phyloP scores from a whole-genome alignment of 2,797 vertebrate species.

The Acridotheres tristis region DNA sequence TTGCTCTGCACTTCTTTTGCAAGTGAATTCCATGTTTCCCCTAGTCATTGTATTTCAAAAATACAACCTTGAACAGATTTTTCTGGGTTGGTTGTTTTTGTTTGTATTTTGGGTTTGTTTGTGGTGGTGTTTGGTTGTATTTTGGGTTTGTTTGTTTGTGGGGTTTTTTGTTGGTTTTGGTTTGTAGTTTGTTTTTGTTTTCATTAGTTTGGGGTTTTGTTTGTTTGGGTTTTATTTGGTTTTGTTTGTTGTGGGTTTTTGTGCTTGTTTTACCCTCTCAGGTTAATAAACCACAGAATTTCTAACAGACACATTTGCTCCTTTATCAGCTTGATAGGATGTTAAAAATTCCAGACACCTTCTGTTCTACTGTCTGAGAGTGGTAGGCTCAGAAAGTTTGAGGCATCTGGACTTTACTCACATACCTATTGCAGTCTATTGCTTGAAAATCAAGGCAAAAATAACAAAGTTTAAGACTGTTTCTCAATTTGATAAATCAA shows the following conservation, averaged over 20 bases:
- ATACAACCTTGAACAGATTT: not conserved
- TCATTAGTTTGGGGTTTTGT: not conserved
- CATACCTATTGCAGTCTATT: not conserved
- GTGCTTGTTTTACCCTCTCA: not conserved
- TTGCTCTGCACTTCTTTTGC: accelerated
- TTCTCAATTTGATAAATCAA: not conserved
- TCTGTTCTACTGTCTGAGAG: not conserved
- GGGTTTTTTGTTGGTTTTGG: not conserved
- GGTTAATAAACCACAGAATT: not conserved
- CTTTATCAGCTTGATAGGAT: not conserved
- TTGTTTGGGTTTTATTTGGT: not conserved
- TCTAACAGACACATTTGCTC: not conserved
- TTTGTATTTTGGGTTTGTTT: not conserved
- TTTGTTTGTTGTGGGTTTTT: not conserved
- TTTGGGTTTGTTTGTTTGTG: not conserved
- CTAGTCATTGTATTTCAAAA: not conserved
- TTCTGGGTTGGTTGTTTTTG: not conserved
- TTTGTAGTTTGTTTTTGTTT: not conserved
- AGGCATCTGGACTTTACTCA: not conserved
- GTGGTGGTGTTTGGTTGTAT: not conserved
- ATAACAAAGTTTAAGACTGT: not conserved
- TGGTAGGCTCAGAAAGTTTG: not conserved
- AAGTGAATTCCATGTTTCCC: not conserved
- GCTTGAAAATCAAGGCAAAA: not conserved
- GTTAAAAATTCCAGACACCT: not conserved